Evolutionary conservation across 2,113 vertebrate genomes (phyloP).

Genomic region (Delphinapterus leucas): DNA sequence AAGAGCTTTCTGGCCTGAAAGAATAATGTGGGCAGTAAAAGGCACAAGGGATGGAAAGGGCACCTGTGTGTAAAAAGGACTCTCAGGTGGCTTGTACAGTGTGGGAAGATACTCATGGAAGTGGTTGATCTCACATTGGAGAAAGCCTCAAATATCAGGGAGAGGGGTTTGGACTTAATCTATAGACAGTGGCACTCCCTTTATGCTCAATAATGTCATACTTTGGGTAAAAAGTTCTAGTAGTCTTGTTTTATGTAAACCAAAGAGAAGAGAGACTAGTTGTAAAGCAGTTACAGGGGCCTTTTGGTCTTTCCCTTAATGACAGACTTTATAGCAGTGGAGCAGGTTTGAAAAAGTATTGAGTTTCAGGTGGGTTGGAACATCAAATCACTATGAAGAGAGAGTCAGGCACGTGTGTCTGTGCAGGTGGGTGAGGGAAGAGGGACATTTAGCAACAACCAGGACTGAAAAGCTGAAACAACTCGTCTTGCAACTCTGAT

Average conservation of each 20-base stretch:
- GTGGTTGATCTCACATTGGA: background rate
- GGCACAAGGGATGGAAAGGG: too few relatives aligned
- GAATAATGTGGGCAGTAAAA: background rate
- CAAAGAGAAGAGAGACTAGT: background rate
- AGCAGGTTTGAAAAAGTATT: background rate
- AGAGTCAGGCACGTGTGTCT: too few relatives aligned
- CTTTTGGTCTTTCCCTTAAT: too few relatives aligned
- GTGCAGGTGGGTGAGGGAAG: background rate
- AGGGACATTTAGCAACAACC: background rate
- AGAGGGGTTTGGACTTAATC: background rate
- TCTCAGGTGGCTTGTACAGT: background rate
- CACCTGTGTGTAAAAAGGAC: too few relatives aligned
- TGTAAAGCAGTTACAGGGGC: background rate
- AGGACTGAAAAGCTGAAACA: too few relatives aligned
- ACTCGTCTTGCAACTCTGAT: background rate
- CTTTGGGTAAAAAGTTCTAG: background rate
- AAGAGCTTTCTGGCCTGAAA: background rate
- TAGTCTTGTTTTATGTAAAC: background rate
- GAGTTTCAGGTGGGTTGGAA: background rate
- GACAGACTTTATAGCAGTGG: background rate
- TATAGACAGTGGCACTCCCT: accelerated
- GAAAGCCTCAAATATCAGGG: background rate
- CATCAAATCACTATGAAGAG: background rate
- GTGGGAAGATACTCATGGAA: background rate
- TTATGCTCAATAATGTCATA: background rate